Base-by-base conservation (phyloP, 35 echinoderm and acorn worm species). In the Apostichopus parvimensis region DNA sequence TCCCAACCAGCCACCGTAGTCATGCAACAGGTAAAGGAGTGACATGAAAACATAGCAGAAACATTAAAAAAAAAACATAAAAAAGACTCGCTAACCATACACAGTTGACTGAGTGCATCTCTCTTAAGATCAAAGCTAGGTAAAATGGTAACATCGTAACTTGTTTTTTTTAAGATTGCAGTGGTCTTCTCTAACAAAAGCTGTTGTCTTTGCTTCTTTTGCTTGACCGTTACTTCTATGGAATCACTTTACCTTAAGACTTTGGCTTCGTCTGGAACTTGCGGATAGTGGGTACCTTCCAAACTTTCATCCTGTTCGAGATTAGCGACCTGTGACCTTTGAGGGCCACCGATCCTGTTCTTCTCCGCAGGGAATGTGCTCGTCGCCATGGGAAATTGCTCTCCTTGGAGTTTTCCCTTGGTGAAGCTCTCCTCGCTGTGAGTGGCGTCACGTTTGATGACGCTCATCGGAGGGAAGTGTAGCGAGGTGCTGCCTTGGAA, bases 401-500 rank as follows among this genome's bases (percentile, higher is more conserved):
- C 76, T 72, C 53, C 73, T 59, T 54, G 65, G 28, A n/a, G 9
- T 10, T 73, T 54, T 28, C 45, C 79, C 72, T 28, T 56, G 73
- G 24, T 5, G 7, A 68, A 28, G 17, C 17, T 28, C 54, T 61
- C 66, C 21, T 86, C 52, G 15, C 23, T 23, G 11, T 72, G 25
- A 9, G 77, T 56, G 87, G 68, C 25, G 20, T 77, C 82, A 5
- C 88, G 91, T 86, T 93, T 95, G 90, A 95, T 95, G 71, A 92
- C 88, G 56, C 96, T 98, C 91, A 95, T 91, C 7, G 96, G 96
- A 26, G 93, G 91, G 83, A 94, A 95, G 54, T 92, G 93, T n/a
- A 91, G 92, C 17, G 93, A 77, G 70, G 89, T 55, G 45, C 65
- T 83, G 56, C 76, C 24, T 73, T 95, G 93, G 92, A 95, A 98